phyloP scores from a whole-genome alignment of 1,140 invertebrate species.

The Stegodyphus mimosarum region DNA sequence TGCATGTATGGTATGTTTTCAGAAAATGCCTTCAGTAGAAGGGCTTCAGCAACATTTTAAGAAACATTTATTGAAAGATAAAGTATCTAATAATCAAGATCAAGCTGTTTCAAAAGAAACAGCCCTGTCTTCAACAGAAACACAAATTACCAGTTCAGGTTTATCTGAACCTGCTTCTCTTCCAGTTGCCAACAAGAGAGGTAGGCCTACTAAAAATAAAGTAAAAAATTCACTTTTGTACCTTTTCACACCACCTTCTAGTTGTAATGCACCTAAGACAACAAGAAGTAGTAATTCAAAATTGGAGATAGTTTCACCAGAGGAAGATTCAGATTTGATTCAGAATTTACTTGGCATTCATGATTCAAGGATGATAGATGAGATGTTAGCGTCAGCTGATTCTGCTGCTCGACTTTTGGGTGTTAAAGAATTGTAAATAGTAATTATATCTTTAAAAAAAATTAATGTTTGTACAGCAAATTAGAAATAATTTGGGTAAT shows the following conservation, averaged over 20 bases:
- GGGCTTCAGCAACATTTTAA: slow-evolving; percentile 46
- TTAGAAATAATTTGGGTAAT: no score
- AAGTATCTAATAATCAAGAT: slow-evolving; percentile 1
- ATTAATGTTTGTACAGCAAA: not conserved
- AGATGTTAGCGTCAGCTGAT: slow-evolving; percentile 82
- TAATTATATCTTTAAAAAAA: no score
- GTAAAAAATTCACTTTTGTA: slow-evolving; percentile 72
- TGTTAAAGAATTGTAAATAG: slow-evolving; percentile 68
- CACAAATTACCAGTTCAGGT: not conserved
- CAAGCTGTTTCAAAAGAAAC: not conserved
- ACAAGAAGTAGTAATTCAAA: slow-evolving; percentile 41
- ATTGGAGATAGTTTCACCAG: slow-evolving; percentile 21
- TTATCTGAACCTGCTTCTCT: not conserved
- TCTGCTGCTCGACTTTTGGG: slow-evolving; percentile 88
- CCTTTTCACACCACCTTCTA: slow-evolving; percentile 12
- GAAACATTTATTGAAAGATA: slow-evolving; percentile 40
- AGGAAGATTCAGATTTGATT: slow-evolving; percentile 78
- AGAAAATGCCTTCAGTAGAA: slow-evolving; percentile 45
- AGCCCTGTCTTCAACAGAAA: not conserved
- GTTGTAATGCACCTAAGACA: slow-evolving; percentile 16
- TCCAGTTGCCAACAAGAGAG: not conserved
- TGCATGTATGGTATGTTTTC: slow-evolving; percentile 53
- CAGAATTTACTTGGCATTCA: slow-evolving; percentile 89
- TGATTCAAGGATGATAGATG: slow-evolving; percentile 86
- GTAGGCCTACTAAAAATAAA: slow-evolving; percentile 74